Percentiles rank a stretch among this genome's conserved stretches.
phyloP scores from a whole-genome alignment of 2,888 invertebrate genomes.

The Phragmatobia fuliginosa region DNA sequence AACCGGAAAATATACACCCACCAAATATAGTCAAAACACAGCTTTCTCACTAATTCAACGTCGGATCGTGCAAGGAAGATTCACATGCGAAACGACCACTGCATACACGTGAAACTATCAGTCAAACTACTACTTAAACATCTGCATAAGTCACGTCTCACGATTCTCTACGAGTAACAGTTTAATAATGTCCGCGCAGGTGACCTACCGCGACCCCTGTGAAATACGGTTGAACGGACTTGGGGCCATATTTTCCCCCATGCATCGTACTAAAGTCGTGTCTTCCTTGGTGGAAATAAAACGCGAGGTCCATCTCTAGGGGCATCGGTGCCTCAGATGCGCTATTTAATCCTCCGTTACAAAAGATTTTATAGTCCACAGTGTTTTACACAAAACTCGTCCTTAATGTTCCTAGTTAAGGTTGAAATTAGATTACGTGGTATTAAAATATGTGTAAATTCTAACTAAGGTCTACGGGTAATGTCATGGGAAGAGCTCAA shows the following conservation, averaged over 20 bases:
- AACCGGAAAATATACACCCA: slow-evolving; percentile 25
- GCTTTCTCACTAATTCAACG: slow-evolving; percentile 79
- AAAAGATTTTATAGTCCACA: slow-evolving; percentile 53
- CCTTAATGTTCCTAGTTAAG: slow-evolving; percentile 10
- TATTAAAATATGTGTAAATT: slow-evolving; percentile 53
- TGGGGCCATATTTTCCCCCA: slow-evolving; percentile 83
- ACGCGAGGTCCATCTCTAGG: slow-evolving; percentile 85
- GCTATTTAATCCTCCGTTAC: slow-evolving; percentile 67
- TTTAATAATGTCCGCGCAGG: slow-evolving; percentile 85
- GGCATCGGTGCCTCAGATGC: slow-evolving; percentile 85
- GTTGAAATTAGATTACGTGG: slow-evolving; percentile 28
- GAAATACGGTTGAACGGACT: slow-evolving; percentile 85
- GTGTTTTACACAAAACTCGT: slow-evolving; percentile 23
- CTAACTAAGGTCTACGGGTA: slow-evolving; percentile 66
- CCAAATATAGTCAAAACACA: slow-evolving; percentile 63
- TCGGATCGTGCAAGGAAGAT: slow-evolving; percentile 79
- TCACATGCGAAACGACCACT: slow-evolving; percentile 82
- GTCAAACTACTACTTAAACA: slow-evolving; percentile 85
- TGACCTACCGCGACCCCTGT: slow-evolving; percentile 79
- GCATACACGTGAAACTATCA: slow-evolving; percentile 82
- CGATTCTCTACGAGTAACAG: slow-evolving; percentile 81
- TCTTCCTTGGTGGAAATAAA: slow-evolving; percentile 86
- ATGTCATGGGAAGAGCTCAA: slow-evolving; percentile 87
- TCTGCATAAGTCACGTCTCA: slow-evolving; percentile 86
- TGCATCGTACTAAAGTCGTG: slow-evolving; percentile 84